Conservation (phyloP, 2,797 vertebrate genomes). For the Anguilla anguilla region DNA sequence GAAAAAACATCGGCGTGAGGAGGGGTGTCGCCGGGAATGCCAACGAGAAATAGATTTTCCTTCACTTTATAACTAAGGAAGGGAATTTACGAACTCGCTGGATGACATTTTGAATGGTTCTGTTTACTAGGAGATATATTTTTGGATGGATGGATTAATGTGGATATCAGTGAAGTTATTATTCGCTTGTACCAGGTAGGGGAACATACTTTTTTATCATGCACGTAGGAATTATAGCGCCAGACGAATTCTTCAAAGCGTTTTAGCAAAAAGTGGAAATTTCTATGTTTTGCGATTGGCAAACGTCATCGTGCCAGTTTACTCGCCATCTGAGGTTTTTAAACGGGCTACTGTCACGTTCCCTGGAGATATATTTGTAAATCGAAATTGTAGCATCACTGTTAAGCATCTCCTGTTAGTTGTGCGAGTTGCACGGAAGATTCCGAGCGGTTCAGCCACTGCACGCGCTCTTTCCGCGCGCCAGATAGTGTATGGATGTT, state of each 20-base stretch:
- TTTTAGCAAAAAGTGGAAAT: not conserved
- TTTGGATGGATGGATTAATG: slow-evolving; percentile 2
- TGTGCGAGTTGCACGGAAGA: not conserved
- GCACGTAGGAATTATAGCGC: not conserved
- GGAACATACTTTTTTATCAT: not conserved
- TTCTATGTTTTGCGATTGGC: not conserved
- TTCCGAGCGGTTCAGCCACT: not conserved
- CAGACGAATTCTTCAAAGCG: not conserved
- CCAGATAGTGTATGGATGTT: not conserved
- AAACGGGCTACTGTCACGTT: not conserved
- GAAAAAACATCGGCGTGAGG: slow-evolving; percentile 9
- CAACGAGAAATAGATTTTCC: not conserved
- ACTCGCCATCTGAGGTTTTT: not conserved
- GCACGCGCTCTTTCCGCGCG: not conserved
- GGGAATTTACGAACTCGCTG: not conserved
- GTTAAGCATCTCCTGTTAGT: not conserved
- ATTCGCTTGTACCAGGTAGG: slow-evolving; percentile 7
- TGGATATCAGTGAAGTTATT: not conserved
- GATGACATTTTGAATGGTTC: not conserved
- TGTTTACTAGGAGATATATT: not conserved
- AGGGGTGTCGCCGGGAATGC: not conserved
- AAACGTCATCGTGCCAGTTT: not conserved
- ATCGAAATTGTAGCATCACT: not conserved
- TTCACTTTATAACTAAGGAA: not conserved
- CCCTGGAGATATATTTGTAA: not conserved